Percentiles rank a stretch among this genome's conserved stretches.
These are phyloP conservation scores for Pseudorasbora parva DNA, from an alignment of 2,113 vertebrate species.

Conservation along the genomic window DNA sequence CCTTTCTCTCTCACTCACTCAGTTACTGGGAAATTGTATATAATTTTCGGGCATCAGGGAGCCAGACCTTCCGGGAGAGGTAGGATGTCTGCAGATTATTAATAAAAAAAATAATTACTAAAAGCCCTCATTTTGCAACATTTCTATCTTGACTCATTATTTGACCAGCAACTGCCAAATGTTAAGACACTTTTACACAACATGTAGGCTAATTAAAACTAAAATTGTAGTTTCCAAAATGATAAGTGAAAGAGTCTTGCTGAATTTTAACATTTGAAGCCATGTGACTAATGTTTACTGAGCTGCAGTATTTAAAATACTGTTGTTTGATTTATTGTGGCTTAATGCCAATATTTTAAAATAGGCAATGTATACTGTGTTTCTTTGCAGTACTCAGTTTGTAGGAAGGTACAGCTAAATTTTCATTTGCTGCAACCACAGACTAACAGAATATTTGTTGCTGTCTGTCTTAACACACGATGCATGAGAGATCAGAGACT, in stretches of 20 bases:
- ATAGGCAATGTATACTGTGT: neutral
- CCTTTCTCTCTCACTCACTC: too few species aligned
- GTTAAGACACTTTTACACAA: neutral
- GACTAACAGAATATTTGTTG: neutral
- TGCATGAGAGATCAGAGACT: slow-evolving; percentile 8
- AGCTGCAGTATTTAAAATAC: neutral
- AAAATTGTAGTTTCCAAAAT: too few species aligned
- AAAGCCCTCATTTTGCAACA: neutral
- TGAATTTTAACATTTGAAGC: neutral
- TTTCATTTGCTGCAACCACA: neutral
- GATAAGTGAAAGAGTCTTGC: neutral
- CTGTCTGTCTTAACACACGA: neutral
- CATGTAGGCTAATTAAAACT: neutral
- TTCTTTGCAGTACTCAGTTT: neutral
- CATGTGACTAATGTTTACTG: neutral
- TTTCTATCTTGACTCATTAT: neutral
- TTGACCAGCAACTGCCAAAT: too few species aligned
- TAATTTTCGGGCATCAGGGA: too few species aligned
- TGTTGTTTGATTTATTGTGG: neutral
- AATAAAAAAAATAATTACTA: neutral
- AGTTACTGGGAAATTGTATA: too few species aligned
- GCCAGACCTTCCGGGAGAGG: too few species aligned
- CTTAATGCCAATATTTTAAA: neutral
- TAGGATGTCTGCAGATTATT: too few species aligned
- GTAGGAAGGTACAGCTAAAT: neutral